Base-by-base conservation (phyloP, 2,888 invertebrate genomes). In the Acanthosepion esculentum region DNA sequence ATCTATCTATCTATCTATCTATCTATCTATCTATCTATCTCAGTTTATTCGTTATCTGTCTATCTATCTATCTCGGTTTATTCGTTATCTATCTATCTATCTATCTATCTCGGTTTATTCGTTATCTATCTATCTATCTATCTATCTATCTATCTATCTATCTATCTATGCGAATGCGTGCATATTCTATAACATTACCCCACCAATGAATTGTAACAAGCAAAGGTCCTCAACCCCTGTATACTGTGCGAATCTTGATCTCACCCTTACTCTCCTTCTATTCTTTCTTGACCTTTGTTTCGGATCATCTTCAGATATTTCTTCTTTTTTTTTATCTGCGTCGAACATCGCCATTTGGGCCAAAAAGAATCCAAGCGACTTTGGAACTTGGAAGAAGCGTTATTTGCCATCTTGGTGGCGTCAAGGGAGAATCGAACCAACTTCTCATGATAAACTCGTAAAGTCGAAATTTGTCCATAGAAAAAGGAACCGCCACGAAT, bases 391-490 rank as follows among this genome's bases (percentile, higher is more conserved):
- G 78, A 18, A 78, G n/a, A 78, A 78, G 78, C 78, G 78, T 78
- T n/a, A 78, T 78, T 78, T 78, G 78, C 78, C 78, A 78, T n/a
- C 78, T 33, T n/a, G n/a, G n/a, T 12, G 78, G 78, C n/a, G 78
- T 33, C 78, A 78, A 33, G 78, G 78, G 78, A 78, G 78, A 78
- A 33, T 78, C n/a, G 78, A 78, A n/a, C 78, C 78, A n/a, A 78
- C 78, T 78, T 78, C 78, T 78, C 78, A 78, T 78, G 78, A n/a
- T 78, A 78, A 78, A 78, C 78, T 78, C 78, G 78, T 78, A 78
- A 78, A 78, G 33, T 78, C 78, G 78, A 78, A 78, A 78, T 78
- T 78, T 78, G 78, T 78, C 78, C 78, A 78, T 78, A 18, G 78
- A 12, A 78, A 78, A 78, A 78, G 12, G 78, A 78, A 78, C 78